Conservation (phyloP, 1,140 invertebrate genomes). For the Spodoptera frugiperda region DNA sequence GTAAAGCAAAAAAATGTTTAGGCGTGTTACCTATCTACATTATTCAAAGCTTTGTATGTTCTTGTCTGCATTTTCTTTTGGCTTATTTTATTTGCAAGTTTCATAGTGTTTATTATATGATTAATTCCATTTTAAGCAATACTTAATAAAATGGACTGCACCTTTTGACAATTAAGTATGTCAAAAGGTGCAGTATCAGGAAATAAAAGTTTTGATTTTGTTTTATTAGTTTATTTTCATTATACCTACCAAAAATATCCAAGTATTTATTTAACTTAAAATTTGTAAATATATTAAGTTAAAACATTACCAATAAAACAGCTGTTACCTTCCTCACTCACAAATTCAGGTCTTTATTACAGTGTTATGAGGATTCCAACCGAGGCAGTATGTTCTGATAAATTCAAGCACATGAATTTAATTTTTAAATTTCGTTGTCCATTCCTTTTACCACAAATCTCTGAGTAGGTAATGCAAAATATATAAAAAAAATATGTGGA, state of each 20-base stretch:
- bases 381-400: conserved; percentile 7
- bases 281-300: too few relatives aligned
- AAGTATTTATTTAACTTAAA: too few relatives aligned
- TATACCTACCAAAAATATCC: too few relatives aligned
- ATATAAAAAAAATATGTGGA: not conserved
- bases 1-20: not conserved
- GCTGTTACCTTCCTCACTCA: not conserved
- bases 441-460: not conserved
- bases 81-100: too few relatives aligned
- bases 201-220: too few relatives aligned
- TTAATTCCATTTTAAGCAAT: too few relatives aligned
- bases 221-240: too few relatives aligned
- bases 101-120: too few relatives aligned
- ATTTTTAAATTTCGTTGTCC: conserved; percentile 11
- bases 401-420: not conserved
- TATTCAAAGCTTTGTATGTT: not conserved
- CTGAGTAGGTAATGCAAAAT: not conserved
- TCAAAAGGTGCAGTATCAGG: too few relatives aligned
- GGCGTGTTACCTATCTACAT: not conserved
- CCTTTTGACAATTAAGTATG: too few relatives aligned
- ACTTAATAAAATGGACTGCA: too few relatives aligned
- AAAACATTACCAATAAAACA: not conserved
- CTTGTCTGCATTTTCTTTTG: not conserved
- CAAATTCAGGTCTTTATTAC: not conserved
- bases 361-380: not conserved